phyloP scores from a whole-genome alignment of 30 jellyfish, hydroid and myxozoan genomes.

The Sanderia malayensis region DNA sequence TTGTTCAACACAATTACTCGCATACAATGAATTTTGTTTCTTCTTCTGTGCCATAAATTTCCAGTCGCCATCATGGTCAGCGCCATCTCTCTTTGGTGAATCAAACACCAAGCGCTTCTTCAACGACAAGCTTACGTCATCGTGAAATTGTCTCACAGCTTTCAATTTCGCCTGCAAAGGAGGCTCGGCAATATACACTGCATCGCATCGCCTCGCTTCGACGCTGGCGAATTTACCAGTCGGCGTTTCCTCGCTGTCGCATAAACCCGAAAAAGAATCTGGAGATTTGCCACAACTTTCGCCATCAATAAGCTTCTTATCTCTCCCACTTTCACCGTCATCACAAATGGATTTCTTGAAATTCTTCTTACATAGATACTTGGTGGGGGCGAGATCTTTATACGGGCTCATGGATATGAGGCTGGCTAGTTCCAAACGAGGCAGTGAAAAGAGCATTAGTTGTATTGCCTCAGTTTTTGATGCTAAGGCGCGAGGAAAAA shows the following conservation, averaged over 20 bases:
- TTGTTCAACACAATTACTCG: too few relatives aligned
- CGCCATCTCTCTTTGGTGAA: not conserved
- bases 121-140: slow-evolving; percentile 16
- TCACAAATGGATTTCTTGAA: slow-evolving; percentile 9
- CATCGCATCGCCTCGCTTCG: slow-evolving; percentile 10
- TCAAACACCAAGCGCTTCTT: slow-evolving; percentile 45
- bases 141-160: not conserved
- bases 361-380: slow-evolving; percentile 17
- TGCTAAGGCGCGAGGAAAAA: slow-evolving; percentile 69
- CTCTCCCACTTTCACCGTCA: too few relatives aligned
- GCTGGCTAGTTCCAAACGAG: slow-evolving; percentile 63
- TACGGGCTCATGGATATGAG: slow-evolving; percentile 64
- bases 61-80: not conserved
- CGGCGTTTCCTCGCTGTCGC: slow-evolving; percentile 50
- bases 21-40: too few relatives aligned
- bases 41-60: not conserved
- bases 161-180: not conserved
- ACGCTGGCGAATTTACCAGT: not conserved
- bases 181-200: slow-evolving; percentile 25
- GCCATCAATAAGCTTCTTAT: too few relatives aligned
- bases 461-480: slow-evolving; percentile 50
- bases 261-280: not conserved
- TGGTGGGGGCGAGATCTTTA: slow-evolving; percentile 11
- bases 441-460: slow-evolving; percentile 61
- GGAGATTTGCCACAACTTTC: not conserved